Conservation (phyloP, 1,140 invertebrate genomes). For the Diploscapter pachys region DNA sequence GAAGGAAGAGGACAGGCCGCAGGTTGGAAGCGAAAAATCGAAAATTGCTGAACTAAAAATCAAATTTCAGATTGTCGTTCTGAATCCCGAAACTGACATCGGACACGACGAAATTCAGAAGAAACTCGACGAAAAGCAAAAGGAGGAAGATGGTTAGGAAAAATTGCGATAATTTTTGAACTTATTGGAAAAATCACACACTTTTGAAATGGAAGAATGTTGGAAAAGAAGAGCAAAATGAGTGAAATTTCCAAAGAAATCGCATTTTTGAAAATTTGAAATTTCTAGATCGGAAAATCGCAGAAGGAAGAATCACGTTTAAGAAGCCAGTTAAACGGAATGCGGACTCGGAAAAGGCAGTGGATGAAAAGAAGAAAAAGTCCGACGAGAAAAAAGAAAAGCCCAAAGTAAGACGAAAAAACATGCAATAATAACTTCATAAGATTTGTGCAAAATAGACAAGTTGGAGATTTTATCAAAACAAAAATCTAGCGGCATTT, state of each 20-base stretch:
- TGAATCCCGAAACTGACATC: conserved; percentile 26
- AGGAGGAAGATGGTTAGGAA: conserved; percentile 16
- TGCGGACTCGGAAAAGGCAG: neutral
- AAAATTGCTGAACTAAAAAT: neutral
- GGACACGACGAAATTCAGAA: conserved; percentile 24
- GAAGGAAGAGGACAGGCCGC: conserved; percentile 26
- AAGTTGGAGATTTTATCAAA: too few relatives aligned
- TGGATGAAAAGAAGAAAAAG: conserved; percentile 25
- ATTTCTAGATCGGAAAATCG: conserved; percentile 16
- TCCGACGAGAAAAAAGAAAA: neutral
- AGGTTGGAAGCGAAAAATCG: neutral
- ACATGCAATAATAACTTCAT: too few relatives aligned
- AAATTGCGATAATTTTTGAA: neutral
- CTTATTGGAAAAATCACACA: neutral
- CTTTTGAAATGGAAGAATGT: neutral
- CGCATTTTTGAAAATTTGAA: neutral
- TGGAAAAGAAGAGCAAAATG: neutral
- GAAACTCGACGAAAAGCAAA: conserved; percentile 20
- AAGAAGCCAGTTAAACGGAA: conserved; percentile 22
- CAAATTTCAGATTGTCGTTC: conserved; percentile 13
- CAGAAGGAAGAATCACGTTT: conserved; percentile 28
- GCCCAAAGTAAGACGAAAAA: neutral
- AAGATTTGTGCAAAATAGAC: too few relatives aligned
- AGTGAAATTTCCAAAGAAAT: neutral
- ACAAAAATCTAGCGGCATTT: too few relatives aligned